A percentile compares a stretch with the other conserved stretches of the same genome.
Conservation (phyloP, 2,797 vertebrate genomes). For the Ataeniobius toweri region DNA sequence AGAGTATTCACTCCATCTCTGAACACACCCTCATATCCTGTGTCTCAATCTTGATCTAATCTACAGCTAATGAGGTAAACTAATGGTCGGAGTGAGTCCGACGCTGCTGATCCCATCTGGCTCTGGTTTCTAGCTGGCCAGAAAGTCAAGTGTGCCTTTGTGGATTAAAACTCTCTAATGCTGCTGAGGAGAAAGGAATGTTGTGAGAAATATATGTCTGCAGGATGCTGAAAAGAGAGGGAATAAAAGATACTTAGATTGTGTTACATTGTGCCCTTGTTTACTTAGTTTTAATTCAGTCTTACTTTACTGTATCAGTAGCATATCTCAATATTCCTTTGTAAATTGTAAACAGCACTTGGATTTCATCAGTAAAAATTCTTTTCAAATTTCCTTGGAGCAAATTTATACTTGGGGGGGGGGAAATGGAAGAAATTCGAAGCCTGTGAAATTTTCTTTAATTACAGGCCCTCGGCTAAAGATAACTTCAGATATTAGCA, state of each 20-base stretch:
- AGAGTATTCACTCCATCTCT: slow-evolving; percentile 2
- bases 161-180: slow-evolving; percentile 43
- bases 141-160: slow-evolving; percentile 54
- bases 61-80: slow-evolving; percentile 56
- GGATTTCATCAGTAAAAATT: slow-evolving; percentile 15
- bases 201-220: slow-evolving; percentile 26
- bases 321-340: slow-evolving; percentile 12
- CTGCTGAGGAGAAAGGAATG: slow-evolving; percentile 45
- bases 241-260: slow-evolving; percentile 4
- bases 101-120: slow-evolving; percentile 34
- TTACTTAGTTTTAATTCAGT: background rate
- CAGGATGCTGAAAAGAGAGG: slow-evolving; percentile 8
- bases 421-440: slow-evolving; percentile 58
- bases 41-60: slow-evolving; percentile 28
- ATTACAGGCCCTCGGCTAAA: slow-evolving; percentile 65
- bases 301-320: slow-evolving; percentile 1
- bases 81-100: slow-evolving; percentile 28
- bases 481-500: slow-evolving; percentile 57
- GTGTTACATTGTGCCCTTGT: background rate
- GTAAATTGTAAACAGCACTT: slow-evolving; percentile 8
- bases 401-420: slow-evolving; percentile 59
- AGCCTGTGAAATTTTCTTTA: slow-evolving; percentile 44
- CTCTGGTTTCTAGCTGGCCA: slow-evolving; percentile 28
- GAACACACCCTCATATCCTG: slow-evolving; percentile 14
- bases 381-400: slow-evolving; percentile 12